These are phyloP conservation scores for Pristionchus arcanus DNA, from an alignment of 2,888 invertebrate genomes.

Conservation along the genomic window DNA sequence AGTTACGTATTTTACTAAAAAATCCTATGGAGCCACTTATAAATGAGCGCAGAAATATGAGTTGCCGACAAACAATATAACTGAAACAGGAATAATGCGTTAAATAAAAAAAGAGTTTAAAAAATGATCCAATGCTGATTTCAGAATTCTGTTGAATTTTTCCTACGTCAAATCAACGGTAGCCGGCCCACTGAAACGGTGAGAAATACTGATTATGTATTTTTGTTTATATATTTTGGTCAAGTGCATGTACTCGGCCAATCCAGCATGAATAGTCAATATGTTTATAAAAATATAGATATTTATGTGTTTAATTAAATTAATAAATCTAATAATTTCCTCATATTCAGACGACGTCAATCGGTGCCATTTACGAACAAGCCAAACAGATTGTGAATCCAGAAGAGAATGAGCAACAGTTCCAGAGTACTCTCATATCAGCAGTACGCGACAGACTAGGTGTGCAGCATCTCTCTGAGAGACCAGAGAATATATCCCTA, in stretches of 20 bases:
- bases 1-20: too few relatives aligned
- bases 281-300: too few relatives aligned
- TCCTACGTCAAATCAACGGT: background rate
- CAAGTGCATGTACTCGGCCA: too few relatives aligned
- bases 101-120: too few relatives aligned
- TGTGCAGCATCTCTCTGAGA: background rate
- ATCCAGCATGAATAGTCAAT: too few relatives aligned
- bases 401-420: background rate
- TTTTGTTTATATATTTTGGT: too few relatives aligned
- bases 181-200: background rate
- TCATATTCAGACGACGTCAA: background rate
- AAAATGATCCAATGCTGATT: background rate
- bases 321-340: background rate
- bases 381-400: conserved; percentile 12
- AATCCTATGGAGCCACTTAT: too few relatives aligned
- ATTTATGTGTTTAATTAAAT: too few relatives aligned
- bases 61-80: too few relatives aligned
- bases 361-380: conserved; percentile 18
- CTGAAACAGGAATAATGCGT: too few relatives aligned
- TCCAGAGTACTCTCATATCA: background rate
- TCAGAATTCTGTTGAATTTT: conserved; percentile 9
- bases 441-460: background rate
- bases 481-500: background rate
- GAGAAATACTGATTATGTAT: background rate
- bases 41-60: too few relatives aligned